Percentiles rank a stretch among this genome's conserved stretches.
Evolutionary conservation across 2,888 invertebrate genomes (phyloP).

Genomic region (Acanthosepion lycidas): DNA sequence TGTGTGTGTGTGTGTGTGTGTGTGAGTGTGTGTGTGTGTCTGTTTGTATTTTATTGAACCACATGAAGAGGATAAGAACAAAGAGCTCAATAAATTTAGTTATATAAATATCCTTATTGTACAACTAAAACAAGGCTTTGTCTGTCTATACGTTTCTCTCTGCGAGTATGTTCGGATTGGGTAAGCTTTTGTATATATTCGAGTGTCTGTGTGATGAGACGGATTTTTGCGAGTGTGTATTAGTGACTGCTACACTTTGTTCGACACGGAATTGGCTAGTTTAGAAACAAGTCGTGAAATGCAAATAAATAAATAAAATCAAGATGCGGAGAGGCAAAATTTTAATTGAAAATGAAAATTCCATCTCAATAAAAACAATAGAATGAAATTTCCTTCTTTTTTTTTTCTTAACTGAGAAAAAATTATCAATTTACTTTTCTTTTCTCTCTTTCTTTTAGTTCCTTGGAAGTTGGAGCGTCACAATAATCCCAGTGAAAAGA

Average conservation of each 20-base stretch:
- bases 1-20: too few species aligned
- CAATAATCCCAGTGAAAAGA: background rate
- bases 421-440: background rate
- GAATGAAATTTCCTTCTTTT: background rate
- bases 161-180: too few species aligned
- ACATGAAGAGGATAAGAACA: too few species aligned
- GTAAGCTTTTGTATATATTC: background rate
- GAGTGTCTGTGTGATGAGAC: background rate
- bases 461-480: background rate
- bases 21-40: too few species aligned
- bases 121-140: too few species aligned
- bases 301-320: background rate
- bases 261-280: background rate
- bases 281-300: background rate
- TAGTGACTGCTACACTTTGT: background rate
- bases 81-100: too few species aligned
- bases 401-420: background rate
- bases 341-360: slow-evolving; percentile 9
- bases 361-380: background rate
- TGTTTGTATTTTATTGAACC: too few species aligned
- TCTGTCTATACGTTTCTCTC: too few species aligned
- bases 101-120: too few species aligned
- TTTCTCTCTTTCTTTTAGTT: background rate
- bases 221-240: too few species aligned
- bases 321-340: background rate